A percentile compares a stretch with the other conserved stretches of the same genome.
Evolutionary conservation across 1,140 invertebrate species (phyloP).

Genomic region (Mizuhopecten yessoensis): DNA sequence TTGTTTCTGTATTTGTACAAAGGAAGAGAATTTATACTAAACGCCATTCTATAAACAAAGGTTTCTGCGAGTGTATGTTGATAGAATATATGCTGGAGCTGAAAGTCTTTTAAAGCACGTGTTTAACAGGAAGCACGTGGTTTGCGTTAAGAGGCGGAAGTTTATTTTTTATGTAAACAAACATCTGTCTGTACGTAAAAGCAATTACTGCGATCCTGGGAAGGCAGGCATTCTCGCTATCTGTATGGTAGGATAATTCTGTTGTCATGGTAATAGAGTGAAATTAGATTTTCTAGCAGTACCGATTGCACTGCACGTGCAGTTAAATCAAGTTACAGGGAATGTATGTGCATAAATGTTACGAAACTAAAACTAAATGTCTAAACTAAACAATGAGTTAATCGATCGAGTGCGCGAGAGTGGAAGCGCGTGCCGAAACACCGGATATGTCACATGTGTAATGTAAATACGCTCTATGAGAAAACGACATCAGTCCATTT

Average conservation of each 20-base stretch:
- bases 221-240: background rate
- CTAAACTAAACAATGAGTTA: background rate
- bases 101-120: background rate
- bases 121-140: slow-evolving; percentile 14
- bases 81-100: background rate
- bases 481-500: too few relatives aligned
- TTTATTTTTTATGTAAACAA: slow-evolving; percentile 36
- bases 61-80: background rate
- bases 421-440: too few relatives aligned
- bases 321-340: background rate
- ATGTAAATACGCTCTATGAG: too few relatives aligned
- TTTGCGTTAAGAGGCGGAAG: slow-evolving; percentile 21
- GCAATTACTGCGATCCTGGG: background rate
- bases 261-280: slow-evolving; percentile 5
- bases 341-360: background rate
- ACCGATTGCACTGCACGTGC: background rate
- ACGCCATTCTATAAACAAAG: background rate
- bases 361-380: background rate
- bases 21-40: background rate
- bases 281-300: background rate
- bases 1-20: too few relatives aligned
- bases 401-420: background rate
- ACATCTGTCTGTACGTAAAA: slow-evolving; percentile 22
- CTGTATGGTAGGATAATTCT: background rate
- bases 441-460: too few relatives aligned